phyloP scores from a whole-genome alignment of 1,140 invertebrate genomes.

The Hypsibius dujardini region DNA sequence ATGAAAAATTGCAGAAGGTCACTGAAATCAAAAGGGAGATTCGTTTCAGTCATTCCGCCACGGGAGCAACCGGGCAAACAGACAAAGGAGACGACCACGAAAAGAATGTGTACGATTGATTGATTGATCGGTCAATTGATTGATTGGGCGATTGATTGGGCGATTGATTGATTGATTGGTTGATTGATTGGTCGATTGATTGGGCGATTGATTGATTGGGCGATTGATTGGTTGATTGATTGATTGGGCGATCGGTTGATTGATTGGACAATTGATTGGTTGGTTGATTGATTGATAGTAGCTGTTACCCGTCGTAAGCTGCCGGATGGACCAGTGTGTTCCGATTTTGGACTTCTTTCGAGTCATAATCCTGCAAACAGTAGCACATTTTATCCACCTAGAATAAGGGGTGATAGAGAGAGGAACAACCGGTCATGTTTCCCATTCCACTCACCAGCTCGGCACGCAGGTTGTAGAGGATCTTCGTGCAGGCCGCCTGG shows the following conservation, averaged over 20 bases:
- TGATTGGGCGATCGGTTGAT: too few species aligned
- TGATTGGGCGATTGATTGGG: too few species aligned
- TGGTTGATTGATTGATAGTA: too few species aligned
- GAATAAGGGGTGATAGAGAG: not conserved
- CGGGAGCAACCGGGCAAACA: not conserved
- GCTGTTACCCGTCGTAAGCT: not conserved
- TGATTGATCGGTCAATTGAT: too few species aligned
- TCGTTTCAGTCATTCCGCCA: too few species aligned
- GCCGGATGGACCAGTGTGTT: not conserved
- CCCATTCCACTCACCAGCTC: not conserved
- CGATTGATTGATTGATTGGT: too few species aligned
- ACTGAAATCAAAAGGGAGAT: not conserved
- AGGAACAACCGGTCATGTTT: not conserved
- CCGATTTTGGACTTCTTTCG: not conserved
- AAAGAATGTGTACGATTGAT: too few species aligned
- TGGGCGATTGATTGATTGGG: too few species aligned
- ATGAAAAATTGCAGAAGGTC: not conserved
- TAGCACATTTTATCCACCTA: not conserved
- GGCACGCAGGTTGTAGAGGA: not conserved
- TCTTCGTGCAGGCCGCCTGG: not conserved
- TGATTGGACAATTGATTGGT: too few species aligned
- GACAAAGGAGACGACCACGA: not conserved
- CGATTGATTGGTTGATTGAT: too few species aligned
- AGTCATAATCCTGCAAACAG: not conserved
- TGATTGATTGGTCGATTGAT: too few species aligned